These are phyloP conservation scores for Enteromius anoplus DNA, from an alignment of 2,797 vertebrate genomes.

Conservation along the genomic window DNA sequence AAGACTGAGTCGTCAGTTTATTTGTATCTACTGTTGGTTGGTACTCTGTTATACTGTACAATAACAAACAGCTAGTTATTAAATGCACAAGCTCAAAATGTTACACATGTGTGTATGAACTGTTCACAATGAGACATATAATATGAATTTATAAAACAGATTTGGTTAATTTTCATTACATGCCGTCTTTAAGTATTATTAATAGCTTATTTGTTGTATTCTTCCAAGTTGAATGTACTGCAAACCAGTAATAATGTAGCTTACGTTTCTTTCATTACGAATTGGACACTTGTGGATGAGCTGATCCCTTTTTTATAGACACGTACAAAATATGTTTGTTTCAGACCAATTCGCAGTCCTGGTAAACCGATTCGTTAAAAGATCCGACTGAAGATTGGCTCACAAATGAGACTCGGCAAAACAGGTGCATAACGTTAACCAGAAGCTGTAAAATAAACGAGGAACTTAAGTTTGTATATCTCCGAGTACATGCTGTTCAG, in stretches of 20 bases:
- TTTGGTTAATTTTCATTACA: not conserved
- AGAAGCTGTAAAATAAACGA: not conserved
- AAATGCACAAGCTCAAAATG: not conserved
- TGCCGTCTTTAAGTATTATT: not conserved
- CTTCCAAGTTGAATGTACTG: not conserved
- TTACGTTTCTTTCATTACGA: not conserved
- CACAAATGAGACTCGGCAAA: not conserved
- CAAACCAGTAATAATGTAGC: not conserved
- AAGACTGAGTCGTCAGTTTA: not conserved
- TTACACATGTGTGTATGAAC: not conserved
- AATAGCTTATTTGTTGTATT: not conserved
- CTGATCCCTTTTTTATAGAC: not conserved
- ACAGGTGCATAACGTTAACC: constrained; percentile 21
- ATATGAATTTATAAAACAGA: not conserved
- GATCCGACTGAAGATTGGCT: not conserved
- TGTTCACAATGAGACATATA: not conserved
- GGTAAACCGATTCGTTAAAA: not conserved
- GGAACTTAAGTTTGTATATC: not conserved
- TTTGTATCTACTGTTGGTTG: not conserved
- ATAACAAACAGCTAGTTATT: not conserved
- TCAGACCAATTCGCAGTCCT: not conserved
- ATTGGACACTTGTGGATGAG: not conserved
- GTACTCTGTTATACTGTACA: not conserved
- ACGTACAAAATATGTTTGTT: not conserved
- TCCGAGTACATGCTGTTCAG: not conserved